Evolutionary conservation across 2,888 invertebrate species (phyloP).

Genomic region (Anorthoa munda): DNA sequence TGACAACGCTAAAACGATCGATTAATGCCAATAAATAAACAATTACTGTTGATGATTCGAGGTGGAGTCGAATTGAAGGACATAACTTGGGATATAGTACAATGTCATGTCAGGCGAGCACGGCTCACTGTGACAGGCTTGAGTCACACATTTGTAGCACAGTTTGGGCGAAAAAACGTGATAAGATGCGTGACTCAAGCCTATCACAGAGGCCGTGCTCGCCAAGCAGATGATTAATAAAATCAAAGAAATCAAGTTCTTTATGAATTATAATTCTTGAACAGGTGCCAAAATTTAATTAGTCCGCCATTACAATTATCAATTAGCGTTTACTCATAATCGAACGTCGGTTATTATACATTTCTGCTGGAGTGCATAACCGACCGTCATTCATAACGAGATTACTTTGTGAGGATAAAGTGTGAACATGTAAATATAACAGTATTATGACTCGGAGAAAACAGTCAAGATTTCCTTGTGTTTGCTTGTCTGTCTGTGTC

Average conservation of each 20-base stretch:
- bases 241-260: constrained; percentile 6
- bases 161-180: too few relatives aligned
- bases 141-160: too few relatives aligned
- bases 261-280: constrained; percentile 9
- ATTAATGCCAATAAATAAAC: background rate
- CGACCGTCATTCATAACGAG: constrained; percentile 11
- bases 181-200: too few relatives aligned
- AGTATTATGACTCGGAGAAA: constrained; percentile 29
- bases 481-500: constrained; percentile 25
- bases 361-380: background rate
- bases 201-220: too few relatives aligned
- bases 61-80: background rate
- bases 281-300: constrained; percentile 43
- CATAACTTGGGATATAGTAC: too few relatives aligned
- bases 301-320: constrained; percentile 25
- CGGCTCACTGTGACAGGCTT: too few relatives aligned
- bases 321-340: constrained; percentile 21
- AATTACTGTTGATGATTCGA: background rate
- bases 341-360: constrained; percentile 27
- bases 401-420: constrained; percentile 18
- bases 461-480: constrained; percentile 32
- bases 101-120: too few relatives aligned
- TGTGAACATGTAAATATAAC: constrained; percentile 30
- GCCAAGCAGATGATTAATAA: too few relatives aligned
- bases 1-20: background rate